A percentile compares a stretch with the other conserved stretches of the same genome.
These are phyloP conservation scores for Bombus superbus DNA, from an alignment of 1,140 invertebrate genomes.

Conservation along the genomic window DNA sequence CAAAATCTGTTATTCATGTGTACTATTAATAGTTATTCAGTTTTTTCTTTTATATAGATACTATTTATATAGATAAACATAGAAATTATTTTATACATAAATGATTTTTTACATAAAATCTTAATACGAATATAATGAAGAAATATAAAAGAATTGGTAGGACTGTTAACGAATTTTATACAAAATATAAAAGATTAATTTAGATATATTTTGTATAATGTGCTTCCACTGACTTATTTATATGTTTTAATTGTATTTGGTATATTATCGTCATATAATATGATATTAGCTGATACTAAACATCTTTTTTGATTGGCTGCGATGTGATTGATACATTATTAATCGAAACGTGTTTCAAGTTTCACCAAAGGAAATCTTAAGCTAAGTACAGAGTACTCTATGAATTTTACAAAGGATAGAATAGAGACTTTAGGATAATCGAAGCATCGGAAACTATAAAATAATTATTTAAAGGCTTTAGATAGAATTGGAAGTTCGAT, in stretches of 20 bases:
- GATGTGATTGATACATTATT: not conserved
- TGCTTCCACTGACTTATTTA: not conserved
- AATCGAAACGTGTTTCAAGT: not conserved
- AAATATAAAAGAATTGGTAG: not conserved
- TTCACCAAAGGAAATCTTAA: conserved; percentile 3
- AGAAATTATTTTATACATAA: not conserved
- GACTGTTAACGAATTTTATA: not conserved
- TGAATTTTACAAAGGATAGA: not conserved
- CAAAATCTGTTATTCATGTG: not conserved
- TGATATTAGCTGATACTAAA: not conserved
- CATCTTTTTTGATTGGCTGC: not conserved
- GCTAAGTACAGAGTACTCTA: conserved; percentile 15
- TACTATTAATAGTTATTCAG: not conserved
- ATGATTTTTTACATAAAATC: not conserved
- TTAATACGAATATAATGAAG: not conserved
- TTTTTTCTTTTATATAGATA: not conserved
- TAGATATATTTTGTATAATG: not conserved
- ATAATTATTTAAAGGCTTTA: conserved; percentile 27
- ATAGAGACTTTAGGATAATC: not conserved
- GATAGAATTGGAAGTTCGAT: conserved; percentile 35
- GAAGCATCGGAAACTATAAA: not conserved
- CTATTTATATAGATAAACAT: too few species aligned
- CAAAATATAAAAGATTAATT: not conserved
- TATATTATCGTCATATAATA: conserved; percentile 11
- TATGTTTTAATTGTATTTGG: not conserved